phyloP scores from a whole-genome alignment of 2,888 invertebrate species.

The Tupiocoris notatus region DNA sequence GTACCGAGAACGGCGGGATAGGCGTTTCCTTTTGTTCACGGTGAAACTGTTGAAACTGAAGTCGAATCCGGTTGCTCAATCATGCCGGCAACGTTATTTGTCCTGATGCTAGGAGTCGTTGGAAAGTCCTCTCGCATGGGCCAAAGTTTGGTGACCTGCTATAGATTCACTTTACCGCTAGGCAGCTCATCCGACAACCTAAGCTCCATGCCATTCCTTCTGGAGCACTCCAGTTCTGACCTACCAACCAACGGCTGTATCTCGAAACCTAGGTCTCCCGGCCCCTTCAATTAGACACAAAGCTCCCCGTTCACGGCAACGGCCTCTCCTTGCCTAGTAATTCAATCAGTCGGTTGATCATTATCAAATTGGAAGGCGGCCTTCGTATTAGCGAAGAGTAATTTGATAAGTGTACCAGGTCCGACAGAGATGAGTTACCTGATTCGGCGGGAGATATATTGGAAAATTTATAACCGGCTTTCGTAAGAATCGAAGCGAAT shows the following conservation, averaged over 20 bases:
- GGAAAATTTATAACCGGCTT: neutral
- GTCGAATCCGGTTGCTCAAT: neutral
- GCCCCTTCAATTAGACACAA: constrained; percentile 20
- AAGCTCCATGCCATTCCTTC: neutral
- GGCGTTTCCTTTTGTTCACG: no score
- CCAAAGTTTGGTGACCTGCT: neutral
- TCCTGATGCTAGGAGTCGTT: neutral
- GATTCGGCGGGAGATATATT: neutral
- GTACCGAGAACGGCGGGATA: no score
- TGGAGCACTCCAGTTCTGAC: neutral
- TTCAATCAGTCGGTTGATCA: constrained; percentile 19
- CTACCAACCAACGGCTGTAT: neutral
- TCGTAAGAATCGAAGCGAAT: no score
- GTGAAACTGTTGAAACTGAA: no score
- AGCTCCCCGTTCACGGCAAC: neutral
- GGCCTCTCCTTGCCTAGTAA: neutral
- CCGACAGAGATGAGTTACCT: constrained; percentile 6
- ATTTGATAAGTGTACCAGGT: constrained; percentile 2
- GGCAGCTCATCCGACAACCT: neutral
- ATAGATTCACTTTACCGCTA: neutral
- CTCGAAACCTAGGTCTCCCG: neutral
- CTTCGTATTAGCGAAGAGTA: constrained; percentile 10
- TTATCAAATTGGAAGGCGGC: constrained; percentile 8
- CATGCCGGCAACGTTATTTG: neutral
- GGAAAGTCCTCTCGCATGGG: neutral